phyloP scores from a whole-genome alignment of 2,113 vertebrate genomes.

The Chitala chitala region DNA sequence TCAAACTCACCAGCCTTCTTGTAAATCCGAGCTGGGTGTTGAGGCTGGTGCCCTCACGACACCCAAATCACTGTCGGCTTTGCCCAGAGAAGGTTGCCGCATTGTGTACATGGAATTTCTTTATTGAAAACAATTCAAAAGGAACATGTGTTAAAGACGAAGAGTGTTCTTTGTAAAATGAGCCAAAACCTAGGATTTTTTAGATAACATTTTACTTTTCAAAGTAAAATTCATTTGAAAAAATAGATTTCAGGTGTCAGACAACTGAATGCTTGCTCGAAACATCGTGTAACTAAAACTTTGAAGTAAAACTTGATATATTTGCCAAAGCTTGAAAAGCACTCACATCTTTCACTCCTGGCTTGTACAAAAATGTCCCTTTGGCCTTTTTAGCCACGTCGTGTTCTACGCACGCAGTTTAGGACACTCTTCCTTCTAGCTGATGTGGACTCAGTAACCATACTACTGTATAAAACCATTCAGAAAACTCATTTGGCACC shows the following conservation, averaged over 20 bases:
- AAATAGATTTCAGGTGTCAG: conserved; percentile 5
- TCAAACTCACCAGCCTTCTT: background rate
- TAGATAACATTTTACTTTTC: background rate
- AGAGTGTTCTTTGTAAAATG: conserved; percentile 4
- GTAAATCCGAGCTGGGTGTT: background rate
- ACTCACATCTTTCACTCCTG: too few species aligned
- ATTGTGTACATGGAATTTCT: background rate
- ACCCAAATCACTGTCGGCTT: background rate
- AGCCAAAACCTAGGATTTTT: conserved; percentile 8
- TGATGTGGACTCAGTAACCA: conserved; percentile 4
- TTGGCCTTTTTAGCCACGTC: background rate
- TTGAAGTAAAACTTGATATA: conserved; percentile 22
- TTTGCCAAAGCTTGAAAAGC: conserved; percentile 28
- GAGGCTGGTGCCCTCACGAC: background rate
- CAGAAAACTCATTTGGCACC: background rate
- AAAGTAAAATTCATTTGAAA: background rate
- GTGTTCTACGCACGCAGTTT: background rate
- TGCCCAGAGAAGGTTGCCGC: background rate
- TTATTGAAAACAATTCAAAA: background rate
- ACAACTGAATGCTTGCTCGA: conserved; percentile 15
- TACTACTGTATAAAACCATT: conserved; percentile 20
- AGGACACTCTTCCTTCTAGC: background rate
- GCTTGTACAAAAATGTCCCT: background rate
- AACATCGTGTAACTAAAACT: background rate
- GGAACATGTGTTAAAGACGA: background rate